Evolutionary conservation across 2,113 vertebrate genomes (phyloP), one percentile per base, ranked within the genome.

Genomic region (Triplophysa siluroides): DNA sequence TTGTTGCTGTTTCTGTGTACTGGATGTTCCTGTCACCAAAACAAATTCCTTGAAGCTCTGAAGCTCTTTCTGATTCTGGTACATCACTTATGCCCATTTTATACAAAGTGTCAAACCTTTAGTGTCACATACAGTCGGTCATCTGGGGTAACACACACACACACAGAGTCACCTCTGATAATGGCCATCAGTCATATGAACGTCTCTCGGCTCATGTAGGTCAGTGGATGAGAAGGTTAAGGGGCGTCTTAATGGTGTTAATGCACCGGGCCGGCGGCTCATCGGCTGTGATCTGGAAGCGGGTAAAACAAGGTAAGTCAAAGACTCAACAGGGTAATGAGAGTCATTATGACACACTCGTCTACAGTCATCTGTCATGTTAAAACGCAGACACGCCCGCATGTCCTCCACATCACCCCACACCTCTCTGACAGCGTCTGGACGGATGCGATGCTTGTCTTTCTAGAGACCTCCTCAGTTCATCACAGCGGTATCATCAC

Each of bases 211-310:
- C 67, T 38, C 56, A 52, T 38, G 43, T 70, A 52, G 41, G 16
- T 43, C 78, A 65, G 47, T 65, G 78, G 77, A 87, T 24, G 50
- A 10, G 78, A 79, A 84, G 86, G 86, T 85, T 74, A 82, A 56
- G 66, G 78, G 70, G 45, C n/a, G 68, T 71, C 70, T 81, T 84
- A 83, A 85, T 84, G 76, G 80, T 80, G 68, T 72, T 79, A 83
- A 85, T 79, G 79, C 33, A 69, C 79, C 64, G 79, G 33, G 75
- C 78, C 63, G 58, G 67, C 18, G 70, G 38, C 76, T 45, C 52
- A 73, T 73, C 78, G 43, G 23, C 52, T 65, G 4, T 24, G 50
- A 74, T 62, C n/a, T 56, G 50, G 69, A 26, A 50, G 16, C 3
- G 10, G 81, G 76, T 41, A 71, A 67, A 8, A 60, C 14, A 21